Percentiles rank a stretch among this genome's conserved stretches.
These are phyloP conservation scores for Parus major DNA, from an alignment of 2,113 vertebrate genomes.

Conservation along the genomic window DNA sequence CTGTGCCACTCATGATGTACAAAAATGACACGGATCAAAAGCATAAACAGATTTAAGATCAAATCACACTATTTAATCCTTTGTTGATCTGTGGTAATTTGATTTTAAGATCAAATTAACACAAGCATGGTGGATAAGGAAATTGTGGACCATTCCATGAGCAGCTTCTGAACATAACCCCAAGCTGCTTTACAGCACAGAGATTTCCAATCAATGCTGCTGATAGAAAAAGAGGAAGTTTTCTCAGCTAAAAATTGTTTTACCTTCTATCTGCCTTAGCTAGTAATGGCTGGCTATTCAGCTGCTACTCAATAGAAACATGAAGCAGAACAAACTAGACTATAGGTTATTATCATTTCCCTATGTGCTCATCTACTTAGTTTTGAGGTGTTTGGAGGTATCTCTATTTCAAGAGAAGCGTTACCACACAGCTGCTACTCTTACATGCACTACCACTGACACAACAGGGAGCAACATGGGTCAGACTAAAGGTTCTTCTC, in stretches of 20 bases:
- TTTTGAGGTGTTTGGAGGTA: background rate
- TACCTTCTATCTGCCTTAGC: background rate
- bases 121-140: background rate
- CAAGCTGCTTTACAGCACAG: background rate
- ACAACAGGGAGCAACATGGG: accelerated
- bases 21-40: background rate
- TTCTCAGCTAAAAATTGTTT: background rate
- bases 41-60: background rate
- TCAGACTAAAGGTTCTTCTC: background rate
- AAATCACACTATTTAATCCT: background rate
- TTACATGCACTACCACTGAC: background rate
- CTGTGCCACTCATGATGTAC: background rate
- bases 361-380: background rate
- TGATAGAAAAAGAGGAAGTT: background rate
- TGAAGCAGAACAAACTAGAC: background rate
- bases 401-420: background rate
- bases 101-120: background rate
- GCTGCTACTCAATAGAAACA: background rate
- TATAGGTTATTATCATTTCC: background rate
- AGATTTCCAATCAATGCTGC: background rate
- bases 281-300: background rate
- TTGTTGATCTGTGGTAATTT: background rate
- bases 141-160: background rate
- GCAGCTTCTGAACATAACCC: background rate
- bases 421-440: background rate